These are phyloP conservation scores for Leuciscus waleckii DNA, from an alignment of 2,797 vertebrate species.

Conservation along the genomic window DNA sequence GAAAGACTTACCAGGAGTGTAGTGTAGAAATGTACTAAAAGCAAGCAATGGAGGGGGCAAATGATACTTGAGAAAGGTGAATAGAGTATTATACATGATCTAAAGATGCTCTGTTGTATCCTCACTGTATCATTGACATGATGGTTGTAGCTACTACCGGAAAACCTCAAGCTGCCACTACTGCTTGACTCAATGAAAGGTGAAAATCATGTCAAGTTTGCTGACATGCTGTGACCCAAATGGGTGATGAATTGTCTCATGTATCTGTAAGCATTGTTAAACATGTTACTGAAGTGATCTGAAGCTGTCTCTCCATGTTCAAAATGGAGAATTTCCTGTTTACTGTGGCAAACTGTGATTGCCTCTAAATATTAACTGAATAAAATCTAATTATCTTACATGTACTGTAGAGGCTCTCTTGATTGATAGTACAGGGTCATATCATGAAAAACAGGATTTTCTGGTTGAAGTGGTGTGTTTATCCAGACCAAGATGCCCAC, in stretches of 20 bases:
- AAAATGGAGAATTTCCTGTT: constrained; percentile 46
- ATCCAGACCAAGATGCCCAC: neutral
- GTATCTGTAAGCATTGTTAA: constrained; percentile 32
- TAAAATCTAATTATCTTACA: constrained; percentile 64
- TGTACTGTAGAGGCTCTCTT: constrained; percentile 54
- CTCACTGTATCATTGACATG: neutral
- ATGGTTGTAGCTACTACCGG: constrained; percentile 23
- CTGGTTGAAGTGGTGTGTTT: neutral
- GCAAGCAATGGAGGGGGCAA: neutral
- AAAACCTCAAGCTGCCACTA: neutral
- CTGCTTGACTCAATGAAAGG: constrained; percentile 15
- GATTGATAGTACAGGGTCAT: neutral
- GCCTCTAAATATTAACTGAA: constrained; percentile 52
- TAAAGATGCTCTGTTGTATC: neutral
- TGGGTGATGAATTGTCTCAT: constrained; percentile 50
- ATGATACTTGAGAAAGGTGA: neutral
- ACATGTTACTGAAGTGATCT: constrained; percentile 65
- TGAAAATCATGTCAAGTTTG: constrained; percentile 15
- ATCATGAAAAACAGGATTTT: neutral
- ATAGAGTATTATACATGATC: neutral
- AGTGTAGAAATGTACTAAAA: neutral
- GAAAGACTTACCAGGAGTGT: neutral
- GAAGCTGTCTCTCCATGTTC: constrained; percentile 56
- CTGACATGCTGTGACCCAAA: constrained; percentile 47
- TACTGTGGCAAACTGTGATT: constrained; percentile 55